A percentile compares a stretch with the other conserved stretches of the same genome.
Evolutionary conservation across 30 jellyfish, hydroid and myxozoan genomes (phyloP).

Genomic region (Hydractinia echinata): DNA sequence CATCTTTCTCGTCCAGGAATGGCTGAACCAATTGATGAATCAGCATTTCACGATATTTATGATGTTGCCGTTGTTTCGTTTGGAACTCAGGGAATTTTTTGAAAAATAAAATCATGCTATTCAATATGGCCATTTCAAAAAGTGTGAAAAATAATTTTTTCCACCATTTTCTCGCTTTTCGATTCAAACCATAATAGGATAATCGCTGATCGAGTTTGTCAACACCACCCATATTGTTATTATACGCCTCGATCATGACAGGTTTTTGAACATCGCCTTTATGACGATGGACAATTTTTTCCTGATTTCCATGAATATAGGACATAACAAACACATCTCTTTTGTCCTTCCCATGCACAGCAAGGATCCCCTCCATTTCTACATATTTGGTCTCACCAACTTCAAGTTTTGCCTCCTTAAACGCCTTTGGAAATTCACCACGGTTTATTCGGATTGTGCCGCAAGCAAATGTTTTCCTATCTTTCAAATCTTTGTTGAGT

Average conservation of each 20-base stretch:
- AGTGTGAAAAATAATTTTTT: background rate
- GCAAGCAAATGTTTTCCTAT: constrained; percentile 35
- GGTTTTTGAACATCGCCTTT: background rate
- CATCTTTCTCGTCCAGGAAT: background rate
- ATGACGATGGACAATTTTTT: background rate
- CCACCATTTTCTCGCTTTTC: background rate
- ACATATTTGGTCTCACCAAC: constrained; percentile 16
- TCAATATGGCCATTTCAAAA: background rate
- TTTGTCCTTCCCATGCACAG: constrained; percentile 42
- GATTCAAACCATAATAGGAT: background rate
- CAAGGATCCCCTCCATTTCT: constrained; percentile 15
- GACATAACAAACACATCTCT: background rate
- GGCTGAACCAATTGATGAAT: background rate
- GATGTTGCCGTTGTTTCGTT: background rate
- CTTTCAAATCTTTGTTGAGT: constrained; percentile 25
- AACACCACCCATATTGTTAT: background rate
- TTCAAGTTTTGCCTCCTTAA: constrained; percentile 15
- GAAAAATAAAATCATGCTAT: background rate
- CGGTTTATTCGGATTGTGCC: constrained; percentile 31
- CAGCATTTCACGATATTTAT: background rate
- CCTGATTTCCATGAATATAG: background rate
- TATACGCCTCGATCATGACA: background rate
- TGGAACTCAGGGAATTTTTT: background rate
- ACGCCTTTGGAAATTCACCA: constrained; percentile 29
- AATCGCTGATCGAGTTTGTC: background rate